phyloP scores from a whole-genome alignment of 1,140 invertebrate genomes.

The Formica exsecta region DNA sequence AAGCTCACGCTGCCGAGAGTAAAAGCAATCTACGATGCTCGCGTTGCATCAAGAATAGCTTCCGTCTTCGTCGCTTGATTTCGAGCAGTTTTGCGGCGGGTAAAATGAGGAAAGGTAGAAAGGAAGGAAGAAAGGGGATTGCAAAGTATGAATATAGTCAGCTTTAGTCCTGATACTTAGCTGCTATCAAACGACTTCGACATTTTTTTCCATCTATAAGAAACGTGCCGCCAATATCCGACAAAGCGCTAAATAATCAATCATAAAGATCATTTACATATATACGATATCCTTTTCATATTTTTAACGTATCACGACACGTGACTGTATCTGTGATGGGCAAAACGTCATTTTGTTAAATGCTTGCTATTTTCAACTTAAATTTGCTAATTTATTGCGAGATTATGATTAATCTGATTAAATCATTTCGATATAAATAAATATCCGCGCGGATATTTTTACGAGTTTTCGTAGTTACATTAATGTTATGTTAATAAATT shows the following conservation, averaged over 20 bases:
- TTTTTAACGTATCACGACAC: background rate
- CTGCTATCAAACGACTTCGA: background rate
- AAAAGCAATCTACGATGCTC: constrained; percentile 70
- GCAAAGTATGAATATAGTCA: constrained; percentile 10
- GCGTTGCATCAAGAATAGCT: constrained; percentile 69
- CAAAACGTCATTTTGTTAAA: background rate
- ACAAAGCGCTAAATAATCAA: background rate
- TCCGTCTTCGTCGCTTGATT: constrained; percentile 54
- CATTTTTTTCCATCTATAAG: background rate
- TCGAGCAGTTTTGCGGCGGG: constrained; percentile 24
- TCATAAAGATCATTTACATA: background rate
- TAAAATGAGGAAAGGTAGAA: constrained; percentile 7
- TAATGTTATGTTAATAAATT: background rate
- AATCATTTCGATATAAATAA: background rate
- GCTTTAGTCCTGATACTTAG: constrained; percentile 46
- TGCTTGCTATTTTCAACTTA: background rate
- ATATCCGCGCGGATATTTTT: background rate
- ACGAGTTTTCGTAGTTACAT: background rate
- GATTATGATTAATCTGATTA: background rate
- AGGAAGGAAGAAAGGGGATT: background rate
- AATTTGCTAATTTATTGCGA: background rate
- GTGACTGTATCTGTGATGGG: background rate
- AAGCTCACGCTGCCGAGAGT: constrained; percentile 56
- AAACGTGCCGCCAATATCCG: background rate
- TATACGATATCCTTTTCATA: background rate